phyloP scores from a whole-genome alignment of 2,888 invertebrate genomes.

The Yponomeuta evonymella region DNA sequence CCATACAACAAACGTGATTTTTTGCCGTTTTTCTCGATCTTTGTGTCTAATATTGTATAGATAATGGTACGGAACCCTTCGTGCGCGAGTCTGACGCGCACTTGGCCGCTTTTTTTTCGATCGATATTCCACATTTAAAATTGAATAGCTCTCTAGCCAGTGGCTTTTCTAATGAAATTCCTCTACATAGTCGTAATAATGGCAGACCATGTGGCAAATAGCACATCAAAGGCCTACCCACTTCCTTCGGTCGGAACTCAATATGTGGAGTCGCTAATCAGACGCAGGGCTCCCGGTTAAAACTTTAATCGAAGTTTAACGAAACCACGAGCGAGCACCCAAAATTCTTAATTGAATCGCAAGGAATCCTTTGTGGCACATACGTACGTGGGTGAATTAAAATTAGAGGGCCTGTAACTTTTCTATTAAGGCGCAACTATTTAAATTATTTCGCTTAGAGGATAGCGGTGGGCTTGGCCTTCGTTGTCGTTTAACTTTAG shows the following conservation, averaged over 20 bases:
- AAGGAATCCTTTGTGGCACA: constrained; percentile 45
- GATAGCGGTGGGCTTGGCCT: not conserved
- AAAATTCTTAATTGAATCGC: constrained; percentile 46
- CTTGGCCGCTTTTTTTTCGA: no score
- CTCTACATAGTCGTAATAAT: not conserved
- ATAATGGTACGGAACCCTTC: no score
- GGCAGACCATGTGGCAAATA: not conserved
- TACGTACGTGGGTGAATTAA: constrained; percentile 38
- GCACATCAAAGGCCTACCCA: not conserved
- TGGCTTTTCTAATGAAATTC: not conserved
- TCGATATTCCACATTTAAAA: no score
- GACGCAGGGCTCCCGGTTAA: constrained; percentile 30
- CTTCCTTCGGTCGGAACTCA: not conserved
- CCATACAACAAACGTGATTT: no score
- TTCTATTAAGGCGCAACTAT: constrained; percentile 27
- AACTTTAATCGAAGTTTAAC: constrained; percentile 48
- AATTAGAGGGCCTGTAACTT: constrained; percentile 23
- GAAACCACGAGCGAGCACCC: constrained; percentile 35
- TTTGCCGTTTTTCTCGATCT: no score
- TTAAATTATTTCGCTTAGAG: constrained; percentile 7
- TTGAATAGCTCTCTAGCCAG: not conserved
- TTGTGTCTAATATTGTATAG: no score
- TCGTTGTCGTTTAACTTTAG: no score
- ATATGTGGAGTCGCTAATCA: constrained; percentile 11
- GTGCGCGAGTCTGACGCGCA: no score